Conservation (phyloP, 2,113 vertebrate species). For the Ictalurus punctatus region DNA sequence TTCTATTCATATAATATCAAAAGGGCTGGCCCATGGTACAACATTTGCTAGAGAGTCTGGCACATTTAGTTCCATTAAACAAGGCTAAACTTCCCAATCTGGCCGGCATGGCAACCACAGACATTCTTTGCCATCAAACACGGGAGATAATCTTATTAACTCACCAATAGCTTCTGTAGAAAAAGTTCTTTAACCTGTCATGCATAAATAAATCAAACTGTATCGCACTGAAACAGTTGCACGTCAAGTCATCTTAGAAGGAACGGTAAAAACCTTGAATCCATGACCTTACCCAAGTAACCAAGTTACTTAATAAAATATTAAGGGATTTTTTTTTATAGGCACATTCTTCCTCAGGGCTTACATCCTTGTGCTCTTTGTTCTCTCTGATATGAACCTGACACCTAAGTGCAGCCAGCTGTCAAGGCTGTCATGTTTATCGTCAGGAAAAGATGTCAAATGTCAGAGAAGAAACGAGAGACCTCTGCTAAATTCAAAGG, state of each 20-base stretch:
- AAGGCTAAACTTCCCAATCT: not conserved
- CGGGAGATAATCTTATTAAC: not conserved
- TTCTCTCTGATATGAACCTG: not conserved
- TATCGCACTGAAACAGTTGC: not conserved
- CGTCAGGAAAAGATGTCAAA: not conserved
- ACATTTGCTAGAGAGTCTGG: not conserved
- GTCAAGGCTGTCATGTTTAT: not conserved
- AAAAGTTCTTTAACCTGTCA: not conserved
- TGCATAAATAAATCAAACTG: not conserved
- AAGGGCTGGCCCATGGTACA: not conserved
- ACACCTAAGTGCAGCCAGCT: not conserved
- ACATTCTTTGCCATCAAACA: not conserved
- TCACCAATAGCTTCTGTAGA: not conserved
- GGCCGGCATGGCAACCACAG: not conserved
- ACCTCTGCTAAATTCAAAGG: not conserved
- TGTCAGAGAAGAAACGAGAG: not conserved
- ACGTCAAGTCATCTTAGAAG: not conserved
- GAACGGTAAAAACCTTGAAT: not conserved
- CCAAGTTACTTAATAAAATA: not conserved
- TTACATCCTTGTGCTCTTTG: slow-evolving; percentile 2
- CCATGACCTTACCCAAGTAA: not conserved
- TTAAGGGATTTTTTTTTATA: not conserved
- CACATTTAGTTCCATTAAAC: not conserved
- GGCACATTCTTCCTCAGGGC: not conserved
- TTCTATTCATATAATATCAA: not conserved